A percentile compares a stretch with the other conserved stretches of the same genome.
These are phyloP conservation scores for Aelia acuminata DNA, from an alignment of 2,888 invertebrate genomes.

Conservation along the genomic window DNA sequence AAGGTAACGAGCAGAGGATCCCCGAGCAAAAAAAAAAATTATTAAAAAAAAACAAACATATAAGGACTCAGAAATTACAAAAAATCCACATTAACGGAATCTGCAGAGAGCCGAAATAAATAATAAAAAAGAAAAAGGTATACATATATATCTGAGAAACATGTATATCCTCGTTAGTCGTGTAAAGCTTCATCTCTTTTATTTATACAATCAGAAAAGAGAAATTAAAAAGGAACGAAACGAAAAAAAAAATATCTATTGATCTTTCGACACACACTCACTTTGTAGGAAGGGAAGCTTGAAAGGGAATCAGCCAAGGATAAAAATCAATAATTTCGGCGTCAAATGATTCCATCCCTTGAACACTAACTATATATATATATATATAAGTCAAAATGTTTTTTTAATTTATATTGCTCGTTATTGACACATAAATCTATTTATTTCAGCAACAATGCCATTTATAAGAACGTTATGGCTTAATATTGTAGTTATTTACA, in stretches of 20 bases:
- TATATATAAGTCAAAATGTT: background rate
- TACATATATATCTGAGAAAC: conserved; percentile 23
- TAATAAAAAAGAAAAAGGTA: too few relatives aligned
- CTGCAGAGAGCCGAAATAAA: background rate
- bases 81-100: background rate
- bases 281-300: conserved; percentile 13
- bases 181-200: conserved; percentile 8
- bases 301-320: conserved; percentile 50
- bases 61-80: background rate
- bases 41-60: conserved; percentile 15
- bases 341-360: conserved; percentile 30
- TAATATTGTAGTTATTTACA: too few relatives aligned
- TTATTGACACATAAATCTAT: background rate
- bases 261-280: background rate
- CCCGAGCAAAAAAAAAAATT: background rate
- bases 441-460: too few relatives aligned
- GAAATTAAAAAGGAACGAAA: background rate
- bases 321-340: conserved; percentile 55
- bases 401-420: background rate
- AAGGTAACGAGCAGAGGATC: background rate
- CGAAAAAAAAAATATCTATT: background rate
- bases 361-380: too few relatives aligned
- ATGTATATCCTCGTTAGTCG: conserved; percentile 37
- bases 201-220: conserved; percentile 12
- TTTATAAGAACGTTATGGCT: too few relatives aligned